Evolutionary conservation across 2,888 invertebrate species (phyloP).

Genomic region (Patella pellucida): DNA sequence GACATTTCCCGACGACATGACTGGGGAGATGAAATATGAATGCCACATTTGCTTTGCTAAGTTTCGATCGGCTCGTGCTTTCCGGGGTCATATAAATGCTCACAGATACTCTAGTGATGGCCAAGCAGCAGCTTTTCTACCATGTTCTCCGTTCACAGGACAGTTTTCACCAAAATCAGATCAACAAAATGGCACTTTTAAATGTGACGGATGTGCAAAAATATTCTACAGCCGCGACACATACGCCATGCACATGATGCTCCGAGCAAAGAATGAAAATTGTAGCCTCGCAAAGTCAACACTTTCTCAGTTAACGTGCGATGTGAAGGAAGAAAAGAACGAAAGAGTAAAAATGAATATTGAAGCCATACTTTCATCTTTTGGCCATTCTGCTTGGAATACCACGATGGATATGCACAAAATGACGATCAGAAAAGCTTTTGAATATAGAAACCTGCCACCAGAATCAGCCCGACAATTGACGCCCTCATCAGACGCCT

Average conservation of each 20-base stretch:
- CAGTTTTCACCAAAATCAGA: background rate
- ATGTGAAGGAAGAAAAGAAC: background rate
- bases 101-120: conserved; percentile 12
- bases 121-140: background rate
- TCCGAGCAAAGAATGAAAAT: conserved; percentile 66
- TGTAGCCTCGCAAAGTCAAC: conserved; percentile 36
- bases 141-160: background rate
- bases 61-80: conserved; percentile 36
- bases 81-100: conserved; percentile 27
- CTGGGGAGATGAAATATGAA: conserved; percentile 30
- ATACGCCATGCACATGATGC: conserved; percentile 71
- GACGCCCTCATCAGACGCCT: conserved; percentile 15
- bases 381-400: conserved; percentile 8
- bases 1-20: background rate
- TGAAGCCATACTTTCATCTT: background rate
- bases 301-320: background rate
- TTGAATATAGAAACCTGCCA: background rate
- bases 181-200: conserved; percentile 43
- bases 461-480: background rate
- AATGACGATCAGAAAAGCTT: background rate
- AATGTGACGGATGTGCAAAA: conserved; percentile 67
- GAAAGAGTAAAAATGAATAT: conserved; percentile 2
- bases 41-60: conserved; percentile 43
- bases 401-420: conserved; percentile 6
- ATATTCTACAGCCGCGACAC: conserved; percentile 68